These are phyloP conservation scores for Oncopodura yosiiana DNA, from an alignment of 1,140 invertebrate species.

Conservation along the genomic window DNA sequence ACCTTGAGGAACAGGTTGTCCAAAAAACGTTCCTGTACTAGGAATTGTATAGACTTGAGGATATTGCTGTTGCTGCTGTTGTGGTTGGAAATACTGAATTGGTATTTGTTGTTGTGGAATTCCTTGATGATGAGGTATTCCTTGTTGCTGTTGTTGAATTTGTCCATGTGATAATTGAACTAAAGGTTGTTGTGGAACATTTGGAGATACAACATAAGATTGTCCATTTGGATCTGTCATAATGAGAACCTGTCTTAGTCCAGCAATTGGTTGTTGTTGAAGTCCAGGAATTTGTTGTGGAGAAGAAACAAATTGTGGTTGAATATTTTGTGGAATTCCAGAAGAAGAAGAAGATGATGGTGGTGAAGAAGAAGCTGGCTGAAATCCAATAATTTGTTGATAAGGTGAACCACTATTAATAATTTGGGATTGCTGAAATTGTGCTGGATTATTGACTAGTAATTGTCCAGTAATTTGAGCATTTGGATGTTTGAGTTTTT, in stretches of 20 bases:
- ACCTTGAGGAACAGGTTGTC: not conserved
- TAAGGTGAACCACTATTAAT: no score
- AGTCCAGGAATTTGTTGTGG: not conserved
- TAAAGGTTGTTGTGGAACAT: no score
- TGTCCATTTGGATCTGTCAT: no score
- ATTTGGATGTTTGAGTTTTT: slow-evolving; percentile 7
- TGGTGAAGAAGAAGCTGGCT: not conserved
- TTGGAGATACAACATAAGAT: no score
- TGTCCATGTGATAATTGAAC: not conserved
- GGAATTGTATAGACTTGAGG: not conserved
- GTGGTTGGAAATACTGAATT: not conserved
- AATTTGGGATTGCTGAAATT: not conserved
- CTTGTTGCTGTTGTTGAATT: not conserved
- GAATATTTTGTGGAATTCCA: not conserved
- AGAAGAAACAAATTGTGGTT: not conserved
- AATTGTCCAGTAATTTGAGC: slow-evolving; percentile 4
- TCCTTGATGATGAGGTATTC: not conserved
- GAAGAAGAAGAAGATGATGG: slow-evolving; percentile 6
- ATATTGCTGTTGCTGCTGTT: not conserved
- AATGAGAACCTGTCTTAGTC: not conserved
- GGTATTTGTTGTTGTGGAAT: not conserved
- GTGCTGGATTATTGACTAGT: not conserved
- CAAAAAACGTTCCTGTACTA: not conserved
- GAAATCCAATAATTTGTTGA: no score
- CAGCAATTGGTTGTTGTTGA: no score